A percentile compares a stretch with the other conserved stretches of the same genome.
These are phyloP conservation scores for Leptatherina wallacei DNA, from an alignment of 2,797 vertebrate species.

Conservation along the genomic window DNA sequence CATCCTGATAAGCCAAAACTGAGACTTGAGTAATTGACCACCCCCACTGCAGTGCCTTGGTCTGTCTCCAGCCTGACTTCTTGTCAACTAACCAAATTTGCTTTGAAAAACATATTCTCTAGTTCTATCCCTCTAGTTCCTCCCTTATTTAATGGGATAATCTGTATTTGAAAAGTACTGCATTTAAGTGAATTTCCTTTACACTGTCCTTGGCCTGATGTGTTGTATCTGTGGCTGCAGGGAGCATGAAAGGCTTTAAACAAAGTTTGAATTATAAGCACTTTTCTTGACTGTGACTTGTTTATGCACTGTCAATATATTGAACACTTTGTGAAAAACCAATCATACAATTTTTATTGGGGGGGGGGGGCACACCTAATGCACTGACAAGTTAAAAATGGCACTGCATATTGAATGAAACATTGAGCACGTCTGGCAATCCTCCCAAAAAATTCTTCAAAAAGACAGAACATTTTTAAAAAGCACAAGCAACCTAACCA, in stretches of 20 bases:
- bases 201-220: conserved; percentile 11
- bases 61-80: conserved; percentile 33
- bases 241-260: conserved; percentile 7
- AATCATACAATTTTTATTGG: conserved; percentile 41
- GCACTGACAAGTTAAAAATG: conserved; percentile 56
- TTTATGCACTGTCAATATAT: conserved; percentile 35
- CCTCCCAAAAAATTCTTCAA: conserved; percentile 42
- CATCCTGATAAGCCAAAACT: neutral
- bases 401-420: conserved; percentile 57
- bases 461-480: conserved; percentile 8
- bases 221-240: conserved; percentile 12
- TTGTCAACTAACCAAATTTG: conserved; percentile 32
- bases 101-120: conserved; percentile 26
- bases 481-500: neutral
- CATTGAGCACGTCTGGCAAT: conserved; percentile 42
- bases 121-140: conserved; percentile 3
- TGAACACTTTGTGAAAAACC: conserved; percentile 33
- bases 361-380: conserved; percentile 28
- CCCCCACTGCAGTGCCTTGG: conserved; percentile 8
- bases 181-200: conserved; percentile 45
- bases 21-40: conserved; percentile 16
- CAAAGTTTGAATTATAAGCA: conserved; percentile 29
- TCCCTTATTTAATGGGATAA: conserved; percentile 24
- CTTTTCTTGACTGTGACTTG: conserved; percentile 34
- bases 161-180: conserved; percentile 2